Base-by-base conservation (phyloP, 1,140 invertebrate species). In the Aphis gossypii region DNA sequence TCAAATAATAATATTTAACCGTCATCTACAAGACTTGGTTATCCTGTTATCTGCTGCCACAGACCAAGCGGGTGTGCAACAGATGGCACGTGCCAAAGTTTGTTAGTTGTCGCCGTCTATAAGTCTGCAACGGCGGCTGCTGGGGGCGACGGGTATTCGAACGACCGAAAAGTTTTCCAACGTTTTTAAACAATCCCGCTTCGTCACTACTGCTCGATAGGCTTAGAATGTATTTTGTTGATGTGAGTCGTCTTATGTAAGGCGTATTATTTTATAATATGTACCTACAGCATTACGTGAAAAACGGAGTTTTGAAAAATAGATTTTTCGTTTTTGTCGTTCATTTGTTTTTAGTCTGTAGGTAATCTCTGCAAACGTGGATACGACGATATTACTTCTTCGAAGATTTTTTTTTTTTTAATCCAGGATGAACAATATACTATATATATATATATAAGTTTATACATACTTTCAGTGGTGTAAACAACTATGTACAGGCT, bases 391-490 rank as follows among this genome's bases (percentile, higher is more conserved):
- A n/a, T n/a, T 76, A n/a, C n/a, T n/a, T 76, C n/a, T 68, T 76
- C n/a, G 18, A 76, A 76, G 60, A 76, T 76, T 76, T 76, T 68
- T 68, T 68, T 68, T 60, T 68, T 68, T 68, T 68, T 76, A 76
- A 76, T 76, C n/a, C 60, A 2, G 60, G 60, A 76, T 76, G 60
- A 76, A 76, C 30, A 18, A 76, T 56, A 68, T 68, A 68, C 23
- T 56, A 7, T 30, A 41, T 60, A 30, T 8, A 30, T 60, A 60
- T 60, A 30, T 3, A 30, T 68, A n/a, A 8, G 56, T 30, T 9
- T 68, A 68, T n/a, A 68, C 3, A 68, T 30, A 68, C 30, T 68
- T 68, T 68, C 30, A 30, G 30, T 68, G 60, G 60, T 76, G 60
- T 35, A 76, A 76, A n/a, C 60, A 76, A 76, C 4, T n/a, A 21